phyloP scores from a whole-genome alignment of 2,113 vertebrate genomes.

The Perca fluviatilis region DNA sequence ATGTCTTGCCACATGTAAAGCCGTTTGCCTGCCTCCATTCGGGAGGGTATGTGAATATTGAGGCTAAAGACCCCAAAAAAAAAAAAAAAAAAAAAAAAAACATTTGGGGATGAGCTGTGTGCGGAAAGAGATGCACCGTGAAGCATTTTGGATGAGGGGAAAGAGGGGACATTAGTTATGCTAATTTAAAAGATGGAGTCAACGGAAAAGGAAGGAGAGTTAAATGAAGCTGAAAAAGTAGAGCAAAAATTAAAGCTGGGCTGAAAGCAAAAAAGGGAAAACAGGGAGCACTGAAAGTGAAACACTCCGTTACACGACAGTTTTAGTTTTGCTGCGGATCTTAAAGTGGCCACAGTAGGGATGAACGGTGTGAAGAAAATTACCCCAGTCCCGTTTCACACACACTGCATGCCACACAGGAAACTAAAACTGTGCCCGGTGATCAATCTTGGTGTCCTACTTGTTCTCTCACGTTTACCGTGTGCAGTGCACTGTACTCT shows the following conservation, averaged over 20 bases:
- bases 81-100: conserved; percentile 52
- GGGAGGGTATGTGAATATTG: conserved; percentile 25
- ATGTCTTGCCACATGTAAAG: conserved; percentile 9
- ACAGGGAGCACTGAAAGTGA: conserved; percentile 42
- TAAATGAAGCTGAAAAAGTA: conserved; percentile 65
- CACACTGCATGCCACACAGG: conserved; percentile 42
- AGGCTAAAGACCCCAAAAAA: conserved; percentile 41
- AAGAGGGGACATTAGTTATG: conserved; percentile 67
- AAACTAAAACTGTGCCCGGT: conserved; percentile 55
- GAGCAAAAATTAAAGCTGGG: conserved; percentile 52
- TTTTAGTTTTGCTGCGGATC: conserved; percentile 28
- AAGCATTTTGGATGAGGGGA: conserved; percentile 39
- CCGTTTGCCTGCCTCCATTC: conserved; percentile 24
- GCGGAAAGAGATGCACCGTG: conserved; percentile 44
- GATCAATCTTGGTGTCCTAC: conserved; percentile 71
- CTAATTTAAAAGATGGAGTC: conserved; percentile 71
- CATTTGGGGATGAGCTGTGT: conserved; percentile 44
- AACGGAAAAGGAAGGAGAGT: conserved; percentile 58
- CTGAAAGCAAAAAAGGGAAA: conserved; percentile 54
- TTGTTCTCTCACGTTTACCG: conserved; percentile 47
- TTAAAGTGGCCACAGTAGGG: conserved; percentile 46
- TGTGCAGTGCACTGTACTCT: conserved; percentile 13
- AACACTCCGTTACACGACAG: conserved; percentile 28
- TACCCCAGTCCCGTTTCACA: background rate
- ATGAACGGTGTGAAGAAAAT: conserved; percentile 46